Base-by-base conservation (phyloP, 2,888 invertebrate genomes). In the Fragum sueziense region DNA sequence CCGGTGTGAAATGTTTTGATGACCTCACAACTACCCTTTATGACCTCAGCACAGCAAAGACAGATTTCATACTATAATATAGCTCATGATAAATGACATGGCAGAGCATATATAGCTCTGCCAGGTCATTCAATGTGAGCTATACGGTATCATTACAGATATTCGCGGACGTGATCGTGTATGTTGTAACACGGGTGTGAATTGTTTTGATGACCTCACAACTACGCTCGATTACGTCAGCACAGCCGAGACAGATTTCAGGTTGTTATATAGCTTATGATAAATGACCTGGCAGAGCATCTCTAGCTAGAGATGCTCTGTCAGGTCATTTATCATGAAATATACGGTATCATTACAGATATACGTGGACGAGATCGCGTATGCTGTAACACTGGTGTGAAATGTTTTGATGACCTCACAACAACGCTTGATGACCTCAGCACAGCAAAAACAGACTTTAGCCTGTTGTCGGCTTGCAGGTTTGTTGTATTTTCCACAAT, bases 381-480 rank as follows among this genome's bases (percentile, higher is more conserved):
- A 14, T 83, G 83, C 61, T 83, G 83, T 65, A 83, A 83, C 52
- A 67, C 76, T 14, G 83, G 80, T 4, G 70, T 78, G 33, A 47
- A 54, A n/a, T 83, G 83, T 74, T 83, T 83, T 29, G 80, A 83
- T 47, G 83, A 80, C 54, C 62, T 78, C 6, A 62, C 54, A 17
- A 52, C 25, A 3, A 59, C 57, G 11, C 27, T 80, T 1, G 83
- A 83, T 29, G 80, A 83, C 11, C 59, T 83, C 17, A 73, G 75
- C 37, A 72, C 67, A 9, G 27, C 78, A 9, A 33, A 57, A 4
- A 69, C 61, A 4, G 83, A 75, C 25, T 83, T 80, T 52, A 65
- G 31, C 54, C 65, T 84, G 7, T 31, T 79, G 37, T 79, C 84
- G 17, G 84, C 84, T 1, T 84, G 84, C 84, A 84, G 84, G 84